These are phyloP conservation scores for Lepidochrysops patricia DNA, from an alignment of 2,888 invertebrate genomes.

Conservation along the genomic window DNA sequence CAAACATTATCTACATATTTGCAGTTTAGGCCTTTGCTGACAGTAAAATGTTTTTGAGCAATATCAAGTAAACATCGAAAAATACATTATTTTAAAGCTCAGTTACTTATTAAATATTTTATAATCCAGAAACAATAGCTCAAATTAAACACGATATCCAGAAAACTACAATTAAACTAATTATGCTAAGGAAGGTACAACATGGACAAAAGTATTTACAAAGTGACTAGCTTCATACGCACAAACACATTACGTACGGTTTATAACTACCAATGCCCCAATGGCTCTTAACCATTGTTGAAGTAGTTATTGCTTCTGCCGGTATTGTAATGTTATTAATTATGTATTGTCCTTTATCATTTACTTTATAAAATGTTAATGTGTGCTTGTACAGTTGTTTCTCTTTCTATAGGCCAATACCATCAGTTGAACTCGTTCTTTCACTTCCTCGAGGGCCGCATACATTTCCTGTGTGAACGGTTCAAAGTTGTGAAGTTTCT, in stretches of 20 bases:
- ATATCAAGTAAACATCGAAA: not conserved
- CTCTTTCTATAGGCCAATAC: not conserved
- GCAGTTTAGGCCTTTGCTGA: not conserved
- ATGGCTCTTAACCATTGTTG: not conserved
- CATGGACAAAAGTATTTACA: slow-evolving; percentile 5
- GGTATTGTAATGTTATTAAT: not conserved
- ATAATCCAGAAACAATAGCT: not conserved
- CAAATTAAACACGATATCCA: not conserved
- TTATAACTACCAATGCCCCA: not conserved
- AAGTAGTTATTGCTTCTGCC: not conserved
- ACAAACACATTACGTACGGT: not conserved
- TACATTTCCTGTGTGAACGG: slow-evolving; percentile 80
- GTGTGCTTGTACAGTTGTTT: slow-evolving; percentile 1
- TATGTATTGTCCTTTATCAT: too few species aligned
- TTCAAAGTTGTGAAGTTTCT: slow-evolving; percentile 78
- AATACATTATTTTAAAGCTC: not conserved
- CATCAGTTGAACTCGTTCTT: not conserved
- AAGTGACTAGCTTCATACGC: not conserved
- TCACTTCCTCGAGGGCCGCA: slow-evolving; percentile 30
- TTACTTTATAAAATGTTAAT: not conserved
- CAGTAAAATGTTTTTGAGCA: not conserved
- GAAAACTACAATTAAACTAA: not conserved
- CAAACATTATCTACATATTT: not conserved
- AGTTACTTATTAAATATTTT: not conserved
- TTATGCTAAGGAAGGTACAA: not conserved